Evolutionary conservation across 2,797 vertebrate genomes (phyloP), one percentile per base, ranked within the genome.

Genomic region (Ptychobarbus kaznakovi): DNA sequence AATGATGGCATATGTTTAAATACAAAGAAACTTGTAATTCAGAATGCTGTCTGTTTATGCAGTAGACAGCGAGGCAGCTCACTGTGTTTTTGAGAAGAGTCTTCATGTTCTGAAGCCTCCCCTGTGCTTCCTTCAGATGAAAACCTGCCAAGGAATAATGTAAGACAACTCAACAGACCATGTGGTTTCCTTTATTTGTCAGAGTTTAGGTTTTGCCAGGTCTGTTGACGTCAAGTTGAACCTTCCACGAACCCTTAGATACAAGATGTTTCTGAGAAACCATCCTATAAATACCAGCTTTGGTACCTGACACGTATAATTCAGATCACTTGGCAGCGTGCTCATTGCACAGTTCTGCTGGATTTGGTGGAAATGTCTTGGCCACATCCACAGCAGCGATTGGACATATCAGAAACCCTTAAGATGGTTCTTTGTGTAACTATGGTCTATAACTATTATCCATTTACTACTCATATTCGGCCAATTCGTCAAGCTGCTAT

Each of bases 221-320:
- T 20, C n/a, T 80, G 32, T 9, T 22, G 11, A 28, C 0, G 18
- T 35, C 22, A 53, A 3, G 63, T 20, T 73, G 3, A 51, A 35
- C 6, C 78, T 68, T 66, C 10, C 25, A 1, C 22, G 20, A 80
- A 68, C 32, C 44, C 7, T 51, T 22, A 80, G 11, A 66, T 46
- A 35, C 42, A 49, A 66, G 16, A 80, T 49, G 25, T 80, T 66
- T 66, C 25, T 13, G 16, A n/a, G 44, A 22, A 38, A 22, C 12
- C 44, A 49, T 66, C 61, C 18, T 80, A 66, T 66, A 66, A 80
- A 49, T 80, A 35, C 42, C 40, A 12, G 40, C 40, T 65, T 79
- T 20, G 42, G 9, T 28, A 28, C 22, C 22, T 56, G 38, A 42
- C 20, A 35, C 35, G 18, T 42, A 20, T 65, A 40, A 61, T 76